Base-by-base conservation (phyloP, 1,140 invertebrate species). In the Drosophila novamexicana region DNA sequence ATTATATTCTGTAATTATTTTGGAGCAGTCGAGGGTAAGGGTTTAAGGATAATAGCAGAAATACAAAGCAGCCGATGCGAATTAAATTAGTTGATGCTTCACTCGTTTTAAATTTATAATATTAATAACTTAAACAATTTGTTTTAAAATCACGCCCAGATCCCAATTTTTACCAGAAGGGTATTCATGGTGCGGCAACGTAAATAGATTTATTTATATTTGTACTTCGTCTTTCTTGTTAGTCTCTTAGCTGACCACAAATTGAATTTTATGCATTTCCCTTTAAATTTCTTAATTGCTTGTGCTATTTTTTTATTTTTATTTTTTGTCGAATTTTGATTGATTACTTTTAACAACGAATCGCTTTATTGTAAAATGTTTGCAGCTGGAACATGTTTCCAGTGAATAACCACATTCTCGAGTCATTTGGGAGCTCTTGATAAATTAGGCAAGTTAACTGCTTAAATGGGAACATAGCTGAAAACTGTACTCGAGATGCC, bases 251-350 rank as follows among this genome's bases (percentile, higher is more conserved):
- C 32, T 16, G 39, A 9, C 7, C 18, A 36, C 9, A 82, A 81
- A 82, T 78, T 78, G 62, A 75, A 78, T 78, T 77, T 81, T 57
- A 58, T 65, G 39, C 42, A 63, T 50, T 79, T 72, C 52, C 44
- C 40, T 59, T 54, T 10, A 4, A 47, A 63, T 70, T 65, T n/a
- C 8, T 14, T 32, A 72, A 68, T 67, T 82, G 37, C 34, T 52
- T 53, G 42, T 59, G 7, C 16, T 10, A 9, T 42, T 39, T 42
- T 29, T 12, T 29, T 29, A 4, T 5, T 29, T 29, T 0, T 29
- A 4, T 5, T 36, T 39, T 42, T 12, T 29, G 5, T 34, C 42
- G 34, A 58, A 47, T 34, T 29, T 53, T 54, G 34, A 54, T 54
- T 54, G 22, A 32, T 32, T 53, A 12, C 22, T 56, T 32, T 5